These are phyloP conservation scores for Adela reaumurella DNA, from an alignment of 2,888 invertebrate genomes.

Conservation along the genomic window DNA sequence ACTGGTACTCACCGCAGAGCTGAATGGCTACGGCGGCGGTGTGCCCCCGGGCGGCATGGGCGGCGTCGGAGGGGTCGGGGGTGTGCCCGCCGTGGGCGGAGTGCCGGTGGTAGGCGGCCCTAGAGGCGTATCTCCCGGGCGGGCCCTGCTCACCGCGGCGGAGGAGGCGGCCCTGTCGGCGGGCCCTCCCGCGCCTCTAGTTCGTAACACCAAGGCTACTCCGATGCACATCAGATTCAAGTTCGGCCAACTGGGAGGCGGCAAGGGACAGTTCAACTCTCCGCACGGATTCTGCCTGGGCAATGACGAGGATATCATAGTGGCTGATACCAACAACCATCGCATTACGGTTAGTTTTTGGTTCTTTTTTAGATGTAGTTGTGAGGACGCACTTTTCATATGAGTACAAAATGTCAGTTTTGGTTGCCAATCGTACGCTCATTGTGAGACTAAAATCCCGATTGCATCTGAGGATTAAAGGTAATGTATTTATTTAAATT, in stretches of 20 bases:
- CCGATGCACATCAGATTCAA: slow-evolving; percentile 89
- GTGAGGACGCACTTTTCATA: too few species aligned
- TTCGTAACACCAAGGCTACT: slow-evolving; percentile 69
- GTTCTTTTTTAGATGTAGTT: too few species aligned
- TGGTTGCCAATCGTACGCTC: too few species aligned
- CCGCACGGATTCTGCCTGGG: slow-evolving; percentile 97
- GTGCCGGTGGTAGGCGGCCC: slow-evolving; percentile 45
- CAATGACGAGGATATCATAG: slow-evolving; percentile 91
- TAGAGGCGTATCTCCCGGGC: slow-evolving; percentile 50
- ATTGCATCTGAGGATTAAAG: too few species aligned
- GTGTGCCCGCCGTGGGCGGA: slow-evolving; percentile 34
- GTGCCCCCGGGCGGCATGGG: too few species aligned
- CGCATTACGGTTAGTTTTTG: slow-evolving; percentile 69
- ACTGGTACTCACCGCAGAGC: slow-evolving; percentile 37
- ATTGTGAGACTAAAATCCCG: too few species aligned
- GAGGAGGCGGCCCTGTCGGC: slow-evolving; percentile 45
- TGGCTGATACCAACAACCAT: slow-evolving; percentile 96
- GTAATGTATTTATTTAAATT: too few species aligned
- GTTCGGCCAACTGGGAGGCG: slow-evolving; percentile 90
- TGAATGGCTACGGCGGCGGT: slow-evolving; percentile 44
- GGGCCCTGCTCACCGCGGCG: slow-evolving; percentile 38
- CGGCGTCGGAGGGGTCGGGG: slow-evolving; percentile 43
- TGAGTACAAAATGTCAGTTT: too few species aligned
- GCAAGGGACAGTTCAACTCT: slow-evolving; percentile 93
- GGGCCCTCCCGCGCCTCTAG: slow-evolving; percentile 49